phyloP scores from a whole-genome alignment of 1,140 invertebrate genomes.

The Zaprionus ghesquierei region DNA sequence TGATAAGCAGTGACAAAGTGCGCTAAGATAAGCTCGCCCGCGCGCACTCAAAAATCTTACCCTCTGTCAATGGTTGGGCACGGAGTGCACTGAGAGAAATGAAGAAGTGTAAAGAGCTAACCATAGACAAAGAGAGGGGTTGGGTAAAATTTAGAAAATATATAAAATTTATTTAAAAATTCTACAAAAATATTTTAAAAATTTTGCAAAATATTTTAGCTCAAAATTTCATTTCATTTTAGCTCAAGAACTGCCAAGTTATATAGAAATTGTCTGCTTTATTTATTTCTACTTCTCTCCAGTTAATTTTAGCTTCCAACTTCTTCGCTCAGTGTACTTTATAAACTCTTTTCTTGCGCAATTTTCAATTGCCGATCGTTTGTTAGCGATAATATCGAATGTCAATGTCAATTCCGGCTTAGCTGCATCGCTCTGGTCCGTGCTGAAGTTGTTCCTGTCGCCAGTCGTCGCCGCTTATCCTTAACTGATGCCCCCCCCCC shows the following conservation, averaged over 20 bases:
- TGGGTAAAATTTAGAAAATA: too few species aligned
- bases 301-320: not conserved
- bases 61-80: slow-evolving; percentile 26
- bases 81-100: slow-evolving; percentile 3
- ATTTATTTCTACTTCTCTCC: not conserved
- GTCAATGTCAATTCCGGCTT: slow-evolving; percentile 68
- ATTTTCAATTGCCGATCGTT: slow-evolving; percentile 76
- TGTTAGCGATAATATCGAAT: slow-evolving; percentile 73
- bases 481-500: slow-evolving; percentile 52
- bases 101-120: not conserved
- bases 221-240: too few species aligned
- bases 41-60: slow-evolving; percentile 27
- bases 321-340: slow-evolving; percentile 15
- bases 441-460: slow-evolving; percentile 29
- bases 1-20: slow-evolving; percentile 81
- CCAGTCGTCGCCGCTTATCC: slow-evolving; percentile 19
- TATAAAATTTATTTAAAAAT: too few species aligned
- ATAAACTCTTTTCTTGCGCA: slow-evolving; percentile 64
- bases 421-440: not conserved
- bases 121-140: too few species aligned
- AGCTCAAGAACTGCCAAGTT: not conserved
- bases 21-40: slow-evolving; percentile 47
- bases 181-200: too few species aligned
- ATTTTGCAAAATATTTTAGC: too few species aligned
- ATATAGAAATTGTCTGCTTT: not conserved